Conservation (phyloP, 2,113 vertebrate genomes). For the Phodopus roborovskii region DNA sequence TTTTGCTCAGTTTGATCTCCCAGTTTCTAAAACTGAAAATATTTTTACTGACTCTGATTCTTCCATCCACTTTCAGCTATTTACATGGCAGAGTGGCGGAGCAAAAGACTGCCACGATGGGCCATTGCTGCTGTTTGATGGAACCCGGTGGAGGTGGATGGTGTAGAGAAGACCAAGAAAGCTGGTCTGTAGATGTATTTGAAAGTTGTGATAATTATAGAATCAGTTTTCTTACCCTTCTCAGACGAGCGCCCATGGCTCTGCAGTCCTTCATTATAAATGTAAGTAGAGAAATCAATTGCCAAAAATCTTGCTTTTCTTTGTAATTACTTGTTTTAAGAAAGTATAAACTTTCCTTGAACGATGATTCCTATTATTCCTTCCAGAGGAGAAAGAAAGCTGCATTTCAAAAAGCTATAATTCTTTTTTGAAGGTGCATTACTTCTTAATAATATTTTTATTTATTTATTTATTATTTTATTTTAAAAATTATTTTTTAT, state of each 20-base stretch:
- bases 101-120: not conserved
- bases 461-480: not conserved
- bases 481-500: not conserved
- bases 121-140: not conserved
- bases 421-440: not conserved
- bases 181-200: not conserved
- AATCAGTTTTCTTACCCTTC: not conserved
- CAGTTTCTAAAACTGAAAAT: constrained; percentile 53
- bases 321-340: not conserved
- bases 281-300: not conserved
- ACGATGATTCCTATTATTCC: not conserved
- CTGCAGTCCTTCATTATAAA: not conserved
- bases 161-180: constrained; percentile 14
- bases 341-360: not conserved
- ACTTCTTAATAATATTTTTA: not conserved
- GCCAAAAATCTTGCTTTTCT: not conserved
- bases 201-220: not conserved
- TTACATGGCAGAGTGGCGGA: constrained; percentile 3
- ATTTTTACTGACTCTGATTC: not conserved
- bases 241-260: not conserved
- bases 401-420: not conserved
- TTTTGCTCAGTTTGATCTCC: constrained; percentile 17
- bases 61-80: not conserved
- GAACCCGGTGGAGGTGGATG: not conserved
- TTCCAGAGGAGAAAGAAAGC: not conserved